These are phyloP conservation scores for Drosophila paulistorum DNA, from an alignment of 1,140 invertebrate species.

Conservation along the genomic window DNA sequence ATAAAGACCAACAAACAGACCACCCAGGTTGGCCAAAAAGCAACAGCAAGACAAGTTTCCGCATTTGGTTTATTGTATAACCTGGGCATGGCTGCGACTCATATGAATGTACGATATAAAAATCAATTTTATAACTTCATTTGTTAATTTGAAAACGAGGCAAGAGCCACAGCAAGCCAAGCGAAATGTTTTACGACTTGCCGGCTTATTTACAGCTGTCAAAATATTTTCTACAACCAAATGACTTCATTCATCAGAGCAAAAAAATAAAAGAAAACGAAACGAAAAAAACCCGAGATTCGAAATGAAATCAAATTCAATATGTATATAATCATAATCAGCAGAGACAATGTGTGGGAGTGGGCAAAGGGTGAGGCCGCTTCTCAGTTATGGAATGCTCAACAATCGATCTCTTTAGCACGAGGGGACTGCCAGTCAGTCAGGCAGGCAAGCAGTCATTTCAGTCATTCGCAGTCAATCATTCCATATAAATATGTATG, in stretches of 20 bases:
- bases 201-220: conserved; percentile 81
- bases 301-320: conserved; percentile 25
- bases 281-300: neutral
- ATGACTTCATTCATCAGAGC: conserved; percentile 80
- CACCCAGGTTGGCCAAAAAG: conserved; percentile 47
- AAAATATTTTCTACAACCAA: conserved; percentile 81
- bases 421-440: conserved; percentile 39
- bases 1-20: conserved; percentile 30
- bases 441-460: conserved; percentile 18
- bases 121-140: conserved; percentile 82
- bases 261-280: conserved; percentile 7
- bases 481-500: conserved; percentile 69
- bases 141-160: conserved; percentile 75
- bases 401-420: conserved; percentile 53
- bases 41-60: conserved; percentile 71
- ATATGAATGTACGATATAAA: conserved; percentile 53
- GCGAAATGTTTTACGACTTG: conserved; percentile 51
- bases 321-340: conserved; percentile 38
- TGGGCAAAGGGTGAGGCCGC: conserved; percentile 21
- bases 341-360: conserved; percentile 41
- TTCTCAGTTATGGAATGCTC: conserved; percentile 29
- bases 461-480: conserved; percentile 48
- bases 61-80: conserved; percentile 70
- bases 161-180: conserved; percentile 11
- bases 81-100: conserved; percentile 39